These are phyloP conservation scores for Monodelphis domestica DNA, from an alignment of 2,797 vertebrate genomes.

Conservation along the genomic window DNA sequence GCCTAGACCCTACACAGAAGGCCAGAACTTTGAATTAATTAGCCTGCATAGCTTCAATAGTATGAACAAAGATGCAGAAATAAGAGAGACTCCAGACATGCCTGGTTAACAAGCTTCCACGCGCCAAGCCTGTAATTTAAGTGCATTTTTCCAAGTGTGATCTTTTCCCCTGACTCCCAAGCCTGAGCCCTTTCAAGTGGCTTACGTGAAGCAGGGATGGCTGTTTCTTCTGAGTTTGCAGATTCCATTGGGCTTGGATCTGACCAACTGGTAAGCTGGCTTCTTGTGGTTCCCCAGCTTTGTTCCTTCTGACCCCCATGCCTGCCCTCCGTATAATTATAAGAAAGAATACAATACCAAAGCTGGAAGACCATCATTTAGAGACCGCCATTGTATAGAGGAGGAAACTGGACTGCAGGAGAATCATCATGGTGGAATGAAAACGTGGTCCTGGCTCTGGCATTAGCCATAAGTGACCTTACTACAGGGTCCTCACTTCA, in stretches of 20 bases:
- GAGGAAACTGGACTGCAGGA: background rate
- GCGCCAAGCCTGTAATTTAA: constrained; percentile 46
- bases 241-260: background rate
- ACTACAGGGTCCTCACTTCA: background rate
- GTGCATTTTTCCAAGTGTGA: background rate
- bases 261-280: background rate
- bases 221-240: constrained; percentile 46
- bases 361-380: constrained; percentile 3
- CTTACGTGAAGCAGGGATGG: background rate
- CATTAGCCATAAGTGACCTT: background rate
- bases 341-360: background rate
- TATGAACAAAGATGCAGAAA: background rate
- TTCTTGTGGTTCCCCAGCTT: background rate
- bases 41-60: background rate
- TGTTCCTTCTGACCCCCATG: background rate
- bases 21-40: background rate
- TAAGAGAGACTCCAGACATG: background rate
- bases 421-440: background rate
- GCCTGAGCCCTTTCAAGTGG: constrained; percentile 65
- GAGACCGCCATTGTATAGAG: background rate
- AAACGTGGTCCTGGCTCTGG: background rate
- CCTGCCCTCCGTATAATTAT: constrained; percentile 33
- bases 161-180: too few species aligned
- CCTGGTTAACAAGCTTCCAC: background rate
- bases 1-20: background rate